phyloP scores from a whole-genome alignment of 2,113 vertebrate genomes.

The Trichomycterus rosablanca region DNA sequence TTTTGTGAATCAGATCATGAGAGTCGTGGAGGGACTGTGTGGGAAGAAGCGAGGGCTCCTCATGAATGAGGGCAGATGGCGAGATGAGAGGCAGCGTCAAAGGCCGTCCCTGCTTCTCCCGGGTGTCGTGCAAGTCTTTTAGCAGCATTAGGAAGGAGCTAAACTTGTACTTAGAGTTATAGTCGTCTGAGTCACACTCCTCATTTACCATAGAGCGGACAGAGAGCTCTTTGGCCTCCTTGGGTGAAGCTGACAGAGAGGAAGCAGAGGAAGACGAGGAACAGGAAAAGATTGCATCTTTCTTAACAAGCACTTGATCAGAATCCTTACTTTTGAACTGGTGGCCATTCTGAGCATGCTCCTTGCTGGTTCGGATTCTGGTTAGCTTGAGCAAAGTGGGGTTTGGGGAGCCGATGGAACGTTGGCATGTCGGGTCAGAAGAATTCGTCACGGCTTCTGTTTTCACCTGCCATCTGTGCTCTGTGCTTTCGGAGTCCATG shows the following conservation, averaged over 20 bases:
- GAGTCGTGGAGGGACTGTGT: background rate
- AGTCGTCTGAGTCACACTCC: constrained; percentile 60
- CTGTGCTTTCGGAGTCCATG: background rate
- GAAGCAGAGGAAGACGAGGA: constrained; percentile 42
- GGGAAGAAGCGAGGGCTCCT: constrained; percentile 64
- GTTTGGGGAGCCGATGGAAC: constrained; percentile 47
- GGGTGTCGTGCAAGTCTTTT: constrained; percentile 91
- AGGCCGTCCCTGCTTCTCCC: constrained; percentile 83
- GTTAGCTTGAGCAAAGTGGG: constrained; percentile 41
- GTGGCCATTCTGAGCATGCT: constrained; percentile 52
- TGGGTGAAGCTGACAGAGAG: constrained; percentile 59
- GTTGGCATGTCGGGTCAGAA: constrained; percentile 8
- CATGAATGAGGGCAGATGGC: constrained; percentile 61
- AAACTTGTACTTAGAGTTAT: constrained; percentile 86
- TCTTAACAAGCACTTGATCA: constrained; percentile 41
- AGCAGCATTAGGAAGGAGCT: constrained; percentile 94
- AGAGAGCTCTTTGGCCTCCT: constrained; percentile 78
- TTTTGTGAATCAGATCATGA: constrained; percentile 19
- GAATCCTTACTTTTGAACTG: constrained; percentile 33
- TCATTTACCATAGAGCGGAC: constrained; percentile 78
- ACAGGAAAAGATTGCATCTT: constrained; percentile 51
- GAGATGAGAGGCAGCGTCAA: constrained; percentile 65
- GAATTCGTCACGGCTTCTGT: constrained; percentile 39
- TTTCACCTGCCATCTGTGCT: constrained; percentile 37
- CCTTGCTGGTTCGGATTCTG: constrained; percentile 55